Evolutionary conservation across 2,797 vertebrate species (phyloP).

Genomic region (Balearica regulorum): DNA sequence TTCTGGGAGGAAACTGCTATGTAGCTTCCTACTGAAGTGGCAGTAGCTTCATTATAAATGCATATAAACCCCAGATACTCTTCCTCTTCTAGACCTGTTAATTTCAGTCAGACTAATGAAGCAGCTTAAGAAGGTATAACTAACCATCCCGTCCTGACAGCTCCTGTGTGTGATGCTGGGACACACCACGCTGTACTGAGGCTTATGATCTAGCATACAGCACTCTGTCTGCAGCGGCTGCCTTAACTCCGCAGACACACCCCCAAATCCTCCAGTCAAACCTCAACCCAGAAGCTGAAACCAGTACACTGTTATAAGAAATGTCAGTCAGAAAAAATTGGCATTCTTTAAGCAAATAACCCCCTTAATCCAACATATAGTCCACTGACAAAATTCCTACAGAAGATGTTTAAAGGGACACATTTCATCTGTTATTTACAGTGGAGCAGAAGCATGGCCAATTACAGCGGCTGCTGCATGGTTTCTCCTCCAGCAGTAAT

Average conservation of each 20-base stretch:
- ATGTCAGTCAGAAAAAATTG: not conserved
- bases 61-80: not conserved
- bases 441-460: not conserved
- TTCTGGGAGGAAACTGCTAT: not conserved
- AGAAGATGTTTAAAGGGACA: not conserved
- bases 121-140: not conserved
- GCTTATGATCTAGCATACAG: not conserved
- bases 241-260: not conserved
- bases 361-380: rapidly evolving
- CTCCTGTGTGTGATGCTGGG: not conserved
- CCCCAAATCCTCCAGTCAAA: not conserved
- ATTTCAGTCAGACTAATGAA: not conserved
- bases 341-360: not conserved
- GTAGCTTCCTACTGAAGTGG: not conserved
- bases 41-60: not conserved
- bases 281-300: not conserved
- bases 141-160: not conserved
- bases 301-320: not conserved
- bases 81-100: not conserved
- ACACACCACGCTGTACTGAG: not conserved
- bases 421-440: not conserved
- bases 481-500: not conserved
- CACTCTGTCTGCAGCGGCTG: not conserved
- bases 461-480: not conserved
- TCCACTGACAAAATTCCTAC: not conserved